Evolutionary conservation across 2,113 vertebrate genomes (phyloP).

Genomic region (cat (Felis catus)): F.catus_Fca126_mat1.0 CM031415.1:184372001-184372500

Average conservation of each 20-base stretch:
- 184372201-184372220: slow-evolving; percentile 46
- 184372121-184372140: not conserved
- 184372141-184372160: not conserved
- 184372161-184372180: not conserved
- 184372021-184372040: slow-evolving; percentile 38
- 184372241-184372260: slow-evolving; percentile 40
- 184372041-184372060: not conserved
- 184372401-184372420: not conserved
- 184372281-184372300: slow-evolving; percentile 17
- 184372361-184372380: not conserved
- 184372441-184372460: slow-evolving; percentile 21
- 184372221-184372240: slow-evolving; percentile 30
- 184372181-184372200: not conserved
- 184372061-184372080: not conserved
- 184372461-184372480: not conserved
- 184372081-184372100: not conserved
- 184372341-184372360: slow-evolving; percentile 10
- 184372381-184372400: not conserved
- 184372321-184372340: slow-evolving; percentile 4
- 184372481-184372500: not conserved
- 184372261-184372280: slow-evolving; percentile 30
- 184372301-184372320: not conserved
- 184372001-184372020: not conserved
- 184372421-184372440: not conserved
- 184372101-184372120: too few species aligned